These are phyloP conservation scores for Meloidogyne floridensis DNA, from an alignment of 1,140 invertebrate genomes.

Conservation along the genomic window DNA sequence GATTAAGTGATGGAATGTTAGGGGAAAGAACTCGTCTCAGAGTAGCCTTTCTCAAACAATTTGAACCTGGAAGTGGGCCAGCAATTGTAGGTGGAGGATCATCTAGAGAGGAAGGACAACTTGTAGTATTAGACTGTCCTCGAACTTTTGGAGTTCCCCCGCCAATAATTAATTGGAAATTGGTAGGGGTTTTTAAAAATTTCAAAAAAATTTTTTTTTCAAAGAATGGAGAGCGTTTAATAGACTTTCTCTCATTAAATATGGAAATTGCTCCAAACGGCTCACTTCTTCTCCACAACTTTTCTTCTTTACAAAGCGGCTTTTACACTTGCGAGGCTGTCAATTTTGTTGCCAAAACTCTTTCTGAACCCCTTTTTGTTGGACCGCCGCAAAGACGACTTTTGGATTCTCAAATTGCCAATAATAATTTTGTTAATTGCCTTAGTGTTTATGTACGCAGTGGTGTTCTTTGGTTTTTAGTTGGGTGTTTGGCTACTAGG, in stretches of 20 bases:
- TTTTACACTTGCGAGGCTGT: slow-evolving; percentile 23
- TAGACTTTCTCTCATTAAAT: slow-evolving; percentile 23
- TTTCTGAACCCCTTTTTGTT: slow-evolving; percentile 14
- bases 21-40: slow-evolving; percentile 16
- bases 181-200: background rate
- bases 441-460: slow-evolving; percentile 28
- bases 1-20: slow-evolving; percentile 10
- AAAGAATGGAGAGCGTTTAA: slow-evolving; percentile 24
- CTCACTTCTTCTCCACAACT: slow-evolving; percentile 27
- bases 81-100: background rate
- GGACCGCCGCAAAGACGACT: background rate
- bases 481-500: slow-evolving; percentile 29
- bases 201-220: background rate
- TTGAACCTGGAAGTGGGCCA: background rate
- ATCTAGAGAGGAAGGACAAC: background rate
- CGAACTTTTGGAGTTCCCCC: background rate
- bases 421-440: slow-evolving; percentile 24
- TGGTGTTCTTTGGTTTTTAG: slow-evolving; percentile 26
- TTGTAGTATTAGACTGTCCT: slow-evolving; percentile 15
- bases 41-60: slow-evolving; percentile 23
- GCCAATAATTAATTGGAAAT: slow-evolving; percentile 29
- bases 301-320: slow-evolving; percentile 26
- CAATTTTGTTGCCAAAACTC: slow-evolving; percentile 19
- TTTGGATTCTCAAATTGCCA: background rate
- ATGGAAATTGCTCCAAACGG: slow-evolving; percentile 28